phyloP scores from a whole-genome alignment of 2,797 vertebrate genomes.

The Crocidura indochinensis region DNA sequence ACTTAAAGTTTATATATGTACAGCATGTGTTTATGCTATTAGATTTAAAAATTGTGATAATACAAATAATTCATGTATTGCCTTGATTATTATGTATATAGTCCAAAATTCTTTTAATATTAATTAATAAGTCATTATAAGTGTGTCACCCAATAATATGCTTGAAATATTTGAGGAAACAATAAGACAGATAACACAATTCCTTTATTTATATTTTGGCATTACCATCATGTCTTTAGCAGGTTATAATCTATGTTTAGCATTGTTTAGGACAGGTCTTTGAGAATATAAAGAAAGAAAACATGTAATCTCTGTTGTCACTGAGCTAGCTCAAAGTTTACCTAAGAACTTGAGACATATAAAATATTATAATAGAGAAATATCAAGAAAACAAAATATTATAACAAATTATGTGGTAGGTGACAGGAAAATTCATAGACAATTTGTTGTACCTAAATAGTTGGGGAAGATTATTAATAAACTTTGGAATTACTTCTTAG shows the following conservation, averaged over 20 bases:
- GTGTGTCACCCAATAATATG: neutral
- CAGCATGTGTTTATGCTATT: neutral
- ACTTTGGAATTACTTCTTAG: slow-evolving; percentile 22
- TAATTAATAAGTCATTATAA: slow-evolving; percentile 37
- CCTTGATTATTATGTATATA: slow-evolving; percentile 5
- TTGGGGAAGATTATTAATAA: slow-evolving; percentile 44
- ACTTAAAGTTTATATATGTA: neutral
- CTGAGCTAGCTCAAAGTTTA: neutral
- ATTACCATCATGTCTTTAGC: neutral
- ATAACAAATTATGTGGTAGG: slow-evolving; percentile 16
- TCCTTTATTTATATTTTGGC: neutral
- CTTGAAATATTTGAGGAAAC: neutral
- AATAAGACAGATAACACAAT: neutral
- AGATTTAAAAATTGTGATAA: neutral
- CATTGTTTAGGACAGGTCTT: neutral
- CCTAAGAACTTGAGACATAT: neutral
- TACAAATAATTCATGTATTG: neutral
- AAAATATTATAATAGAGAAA: slow-evolving; percentile 1
- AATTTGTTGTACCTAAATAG: neutral
- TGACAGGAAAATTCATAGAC: slow-evolving; percentile 20
- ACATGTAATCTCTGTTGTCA: neutral
- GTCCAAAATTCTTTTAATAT: slow-evolving; percentile 11
- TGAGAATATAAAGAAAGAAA: neutral
- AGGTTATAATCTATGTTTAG: neutral
- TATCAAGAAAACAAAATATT: slow-evolving; percentile 12